Evolutionary conservation across 2,888 invertebrate species (phyloP).

Genomic region (Pammene aurita): DNA sequence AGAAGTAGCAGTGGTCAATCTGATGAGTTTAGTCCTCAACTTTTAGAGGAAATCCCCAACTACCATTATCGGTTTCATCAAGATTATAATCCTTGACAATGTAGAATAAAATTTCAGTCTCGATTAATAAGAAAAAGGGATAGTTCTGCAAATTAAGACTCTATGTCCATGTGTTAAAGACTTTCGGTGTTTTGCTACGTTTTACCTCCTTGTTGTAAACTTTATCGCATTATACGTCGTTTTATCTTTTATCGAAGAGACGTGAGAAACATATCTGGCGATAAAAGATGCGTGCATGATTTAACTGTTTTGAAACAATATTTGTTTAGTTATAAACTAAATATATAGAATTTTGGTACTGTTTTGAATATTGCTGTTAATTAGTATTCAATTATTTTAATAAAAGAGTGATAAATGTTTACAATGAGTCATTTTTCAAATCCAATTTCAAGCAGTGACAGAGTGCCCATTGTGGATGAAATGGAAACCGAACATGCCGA

Average conservation of each 20-base stretch:
- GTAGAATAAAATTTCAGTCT: neutral
- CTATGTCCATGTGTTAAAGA: neutral
- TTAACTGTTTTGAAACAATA: constrained; percentile 4
- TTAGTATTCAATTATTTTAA: neutral
- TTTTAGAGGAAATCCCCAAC: neutral
- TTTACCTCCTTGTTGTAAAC: neutral
- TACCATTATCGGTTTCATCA: constrained; percentile 1
- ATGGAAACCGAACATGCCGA: constrained; percentile 30
- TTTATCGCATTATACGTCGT: constrained; percentile 31
- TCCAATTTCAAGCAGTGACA: constrained; percentile 2
- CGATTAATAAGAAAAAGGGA: neutral
- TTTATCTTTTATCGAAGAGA: constrained; percentile 50
- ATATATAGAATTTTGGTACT: constrained; percentile 1
- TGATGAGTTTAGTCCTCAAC: too few species aligned
- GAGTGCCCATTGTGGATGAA: constrained; percentile 26
- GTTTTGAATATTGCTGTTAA: neutral
- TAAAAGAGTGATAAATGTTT: constrained; percentile 1
- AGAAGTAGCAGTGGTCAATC: neutral
- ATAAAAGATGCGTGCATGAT: constrained; percentile 52
- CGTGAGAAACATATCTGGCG: constrained; percentile 56
- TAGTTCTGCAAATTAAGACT: neutral
- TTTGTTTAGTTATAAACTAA: constrained; percentile 13
- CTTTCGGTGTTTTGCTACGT: too few species aligned
- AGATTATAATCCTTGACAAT: constrained; percentile 2
- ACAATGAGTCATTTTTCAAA: neutral